These are phyloP conservation scores for Pyralis farinalis DNA, from an alignment of 2,888 invertebrate genomes.

Conservation along the genomic window DNA sequence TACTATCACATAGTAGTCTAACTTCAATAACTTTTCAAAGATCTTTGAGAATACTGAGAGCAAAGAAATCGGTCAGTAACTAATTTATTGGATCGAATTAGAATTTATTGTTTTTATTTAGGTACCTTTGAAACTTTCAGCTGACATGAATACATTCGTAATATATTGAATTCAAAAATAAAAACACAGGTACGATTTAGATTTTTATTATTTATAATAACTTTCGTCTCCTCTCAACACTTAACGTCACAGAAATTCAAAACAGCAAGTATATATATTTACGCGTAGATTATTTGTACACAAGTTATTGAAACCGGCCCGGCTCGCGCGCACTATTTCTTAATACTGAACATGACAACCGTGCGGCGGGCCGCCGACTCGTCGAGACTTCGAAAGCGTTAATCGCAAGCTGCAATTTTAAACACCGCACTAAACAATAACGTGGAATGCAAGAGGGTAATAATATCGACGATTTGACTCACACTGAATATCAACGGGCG, in stretches of 20 bases:
- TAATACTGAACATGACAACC: slow-evolving; percentile 39
- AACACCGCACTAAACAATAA: slow-evolving; percentile 43
- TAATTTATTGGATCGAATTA: too few relatives aligned
- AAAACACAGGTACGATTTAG: slow-evolving; percentile 43
- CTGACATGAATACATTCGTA: too few relatives aligned
- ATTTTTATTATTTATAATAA: slow-evolving; percentile 64
- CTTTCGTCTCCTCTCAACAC: slow-evolving; percentile 58
- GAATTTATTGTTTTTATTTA: too few relatives aligned
- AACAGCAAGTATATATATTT: slow-evolving; percentile 55
- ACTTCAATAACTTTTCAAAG: too few relatives aligned
- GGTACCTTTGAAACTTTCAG: too few relatives aligned
- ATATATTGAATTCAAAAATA: too few relatives aligned
- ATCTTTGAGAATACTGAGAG: too few relatives aligned
- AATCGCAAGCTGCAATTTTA: background rate
- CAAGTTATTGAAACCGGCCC: slow-evolving; percentile 25
- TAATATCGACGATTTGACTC: slow-evolving; percentile 41
- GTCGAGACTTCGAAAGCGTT: slow-evolving; percentile 24
- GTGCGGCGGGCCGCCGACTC: too few relatives aligned
- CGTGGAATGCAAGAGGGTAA: slow-evolving; percentile 73
- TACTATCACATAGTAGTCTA: too few relatives aligned
- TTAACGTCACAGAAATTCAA: slow-evolving; percentile 53
- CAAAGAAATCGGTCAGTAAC: too few relatives aligned
- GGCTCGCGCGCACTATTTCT: slow-evolving; percentile 13
- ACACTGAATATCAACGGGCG: slow-evolving; percentile 43
- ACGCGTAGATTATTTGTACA: slow-evolving; percentile 47